A percentile compares a stretch with the other conserved stretches of the same genome.
These are phyloP conservation scores for Hydrophis major DNA, from an alignment of 2,797 vertebrate species.

Conservation along the genomic window DNA sequence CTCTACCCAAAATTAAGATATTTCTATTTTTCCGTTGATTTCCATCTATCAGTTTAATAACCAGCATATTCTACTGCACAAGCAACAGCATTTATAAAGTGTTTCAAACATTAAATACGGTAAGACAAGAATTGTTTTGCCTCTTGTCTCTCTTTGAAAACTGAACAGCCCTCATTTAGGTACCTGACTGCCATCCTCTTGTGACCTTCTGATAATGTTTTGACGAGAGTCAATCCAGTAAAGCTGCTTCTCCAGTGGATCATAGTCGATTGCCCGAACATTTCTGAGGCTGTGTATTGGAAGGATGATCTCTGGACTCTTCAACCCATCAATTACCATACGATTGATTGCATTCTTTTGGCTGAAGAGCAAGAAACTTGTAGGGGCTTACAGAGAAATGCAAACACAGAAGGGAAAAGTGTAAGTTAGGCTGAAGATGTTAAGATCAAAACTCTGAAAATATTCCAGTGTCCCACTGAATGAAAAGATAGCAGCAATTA, in stretches of 20 bases:
- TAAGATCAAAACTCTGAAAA: background rate
- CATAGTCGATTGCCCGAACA: conserved; percentile 92
- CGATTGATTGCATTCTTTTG: conserved; percentile 95
- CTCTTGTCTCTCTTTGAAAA: background rate
- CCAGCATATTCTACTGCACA: background rate
- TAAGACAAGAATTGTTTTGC: background rate
- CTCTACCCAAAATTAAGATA: background rate
- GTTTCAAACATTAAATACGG: background rate
- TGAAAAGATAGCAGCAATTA: background rate
- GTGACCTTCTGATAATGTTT: conserved; percentile 87
- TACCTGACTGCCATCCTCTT: conserved; percentile 95
- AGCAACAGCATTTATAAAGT: background rate
- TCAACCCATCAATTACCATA: conserved; percentile 97
- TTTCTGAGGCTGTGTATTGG: conserved; percentile 93
- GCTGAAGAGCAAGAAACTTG: conserved; percentile 94
- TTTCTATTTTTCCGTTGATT: background rate
- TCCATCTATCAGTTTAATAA: background rate
- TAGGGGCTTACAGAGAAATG: conserved; percentile 78
- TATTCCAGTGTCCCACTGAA: background rate
- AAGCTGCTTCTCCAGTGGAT: conserved; percentile 91
- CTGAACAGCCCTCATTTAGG: background rate
- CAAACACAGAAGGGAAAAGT: conserved; percentile 9
- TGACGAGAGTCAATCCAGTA: conserved; percentile 99
- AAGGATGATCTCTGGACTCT: conserved; percentile 96
- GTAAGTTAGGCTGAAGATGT: background rate